Conservation (phyloP, 1,140 invertebrate species). For the Acromyrmex charruanus region DNA sequence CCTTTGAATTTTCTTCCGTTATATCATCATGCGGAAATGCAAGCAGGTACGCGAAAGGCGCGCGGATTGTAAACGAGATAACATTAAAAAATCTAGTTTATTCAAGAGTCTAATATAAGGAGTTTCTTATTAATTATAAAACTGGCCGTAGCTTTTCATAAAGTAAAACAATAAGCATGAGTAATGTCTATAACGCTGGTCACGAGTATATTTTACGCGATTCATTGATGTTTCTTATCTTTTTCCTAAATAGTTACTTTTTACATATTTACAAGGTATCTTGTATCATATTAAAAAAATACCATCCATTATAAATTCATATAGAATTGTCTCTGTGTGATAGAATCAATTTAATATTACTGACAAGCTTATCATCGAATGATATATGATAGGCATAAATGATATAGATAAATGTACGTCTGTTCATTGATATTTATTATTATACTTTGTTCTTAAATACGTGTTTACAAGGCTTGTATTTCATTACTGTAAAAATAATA, state of each 20-base stretch:
- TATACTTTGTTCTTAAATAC: too few species aligned
- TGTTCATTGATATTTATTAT: too few species aligned
- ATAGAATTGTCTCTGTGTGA: too few species aligned
- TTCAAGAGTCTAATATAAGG: constrained; percentile 33
- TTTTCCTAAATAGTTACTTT: neutral
- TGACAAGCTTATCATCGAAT: too few species aligned
- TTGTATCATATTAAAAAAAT: too few species aligned
- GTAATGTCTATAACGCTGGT: neutral
- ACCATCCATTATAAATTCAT: too few species aligned
- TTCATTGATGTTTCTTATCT: neutral
- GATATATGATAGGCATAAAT: too few species aligned
- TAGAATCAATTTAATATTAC: too few species aligned
- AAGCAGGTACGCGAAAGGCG: constrained; percentile 12
- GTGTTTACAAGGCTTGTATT: neutral
- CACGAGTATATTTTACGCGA: neutral
- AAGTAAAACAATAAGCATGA: constrained; percentile 16
- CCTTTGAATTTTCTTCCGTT: constrained; percentile 31
- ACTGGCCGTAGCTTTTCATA: neutral
- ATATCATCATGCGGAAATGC: neutral
- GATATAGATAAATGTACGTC: too few species aligned
- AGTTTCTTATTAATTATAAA: constrained; percentile 36
- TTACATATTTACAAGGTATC: neutral
- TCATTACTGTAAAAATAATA: neutral
- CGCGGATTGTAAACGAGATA: constrained; percentile 19
- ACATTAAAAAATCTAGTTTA: constrained; percentile 14